phyloP scores from a whole-genome alignment of 2,113 vertebrate genomes.

The Rhinogobius similis region DNA sequence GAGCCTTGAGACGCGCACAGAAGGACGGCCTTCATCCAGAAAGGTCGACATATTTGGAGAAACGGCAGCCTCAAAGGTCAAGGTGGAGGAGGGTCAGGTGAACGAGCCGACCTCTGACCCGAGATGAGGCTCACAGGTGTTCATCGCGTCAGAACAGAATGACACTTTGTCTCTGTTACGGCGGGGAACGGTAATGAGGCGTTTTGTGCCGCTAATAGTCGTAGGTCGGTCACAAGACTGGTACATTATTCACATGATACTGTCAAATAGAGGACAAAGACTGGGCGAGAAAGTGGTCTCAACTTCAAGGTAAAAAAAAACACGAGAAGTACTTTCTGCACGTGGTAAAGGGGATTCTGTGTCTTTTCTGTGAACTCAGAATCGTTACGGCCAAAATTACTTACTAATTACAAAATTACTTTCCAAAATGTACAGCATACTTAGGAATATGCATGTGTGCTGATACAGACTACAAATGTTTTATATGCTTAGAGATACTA shows the following conservation, averaged over 20 bases:
- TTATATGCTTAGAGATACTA: no score
- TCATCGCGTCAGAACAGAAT: neutral
- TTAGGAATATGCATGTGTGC: no score
- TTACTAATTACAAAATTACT: no score
- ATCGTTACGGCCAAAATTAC: no score
- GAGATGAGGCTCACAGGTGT: constrained; percentile 5
- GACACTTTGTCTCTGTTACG: constrained; percentile 4
- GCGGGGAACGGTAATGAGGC: constrained; percentile 2
- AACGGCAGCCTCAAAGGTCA: neutral
- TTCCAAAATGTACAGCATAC: no score
- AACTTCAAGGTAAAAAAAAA: neutral
- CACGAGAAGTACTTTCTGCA: neutral
- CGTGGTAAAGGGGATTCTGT: neutral
- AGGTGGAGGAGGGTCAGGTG: constrained; percentile 9
- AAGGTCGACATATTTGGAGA: neutral
- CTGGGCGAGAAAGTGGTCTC: neutral
- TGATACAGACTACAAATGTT: no score
- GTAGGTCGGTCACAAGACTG: constrained; percentile 8
- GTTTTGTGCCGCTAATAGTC: constrained; percentile 1
- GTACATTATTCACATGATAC: constrained; percentile 21
- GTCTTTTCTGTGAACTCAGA: neutral
- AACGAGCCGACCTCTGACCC: neutral
- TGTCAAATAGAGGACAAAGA: constrained; percentile 2
- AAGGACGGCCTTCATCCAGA: neutral
- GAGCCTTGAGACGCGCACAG: neutral